Conservation (phyloP, 1,140 invertebrate genomes). For the Periplaneta americana region DNA sequence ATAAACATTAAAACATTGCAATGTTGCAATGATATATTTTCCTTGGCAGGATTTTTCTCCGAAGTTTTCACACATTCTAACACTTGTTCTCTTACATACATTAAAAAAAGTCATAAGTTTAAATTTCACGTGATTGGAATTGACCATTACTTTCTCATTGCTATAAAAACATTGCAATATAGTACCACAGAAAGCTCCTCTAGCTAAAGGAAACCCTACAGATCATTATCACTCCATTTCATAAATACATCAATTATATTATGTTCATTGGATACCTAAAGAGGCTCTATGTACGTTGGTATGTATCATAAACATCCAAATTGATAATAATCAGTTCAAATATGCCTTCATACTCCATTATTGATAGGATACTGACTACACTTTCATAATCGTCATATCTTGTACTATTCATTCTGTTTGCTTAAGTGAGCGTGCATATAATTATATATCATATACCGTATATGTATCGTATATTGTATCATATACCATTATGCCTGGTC, state of each 20-base stretch:
- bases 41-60: not conserved
- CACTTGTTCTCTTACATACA: not conserved
- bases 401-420: too few species aligned
- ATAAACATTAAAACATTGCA: not conserved
- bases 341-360: not conserved
- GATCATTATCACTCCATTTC: not conserved
- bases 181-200: not conserved
- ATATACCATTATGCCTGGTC: too few species aligned
- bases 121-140: not conserved
- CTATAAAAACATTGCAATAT: not conserved
- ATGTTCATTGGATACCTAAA: not conserved
- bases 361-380: not conserved
- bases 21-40: not conserved
- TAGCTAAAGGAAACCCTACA: not conserved
- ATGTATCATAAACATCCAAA: not conserved
- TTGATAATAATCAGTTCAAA: not conserved
- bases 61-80: not conserved
- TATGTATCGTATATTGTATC: too few species aligned
- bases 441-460: too few species aligned
- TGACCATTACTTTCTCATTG: not conserved
- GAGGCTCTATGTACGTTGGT: not conserved
- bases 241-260: not conserved
- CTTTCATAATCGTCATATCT: not conserved
- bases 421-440: too few species aligned
- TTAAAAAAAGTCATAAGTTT: not conserved